Percentiles rank a stretch among this genome's conserved stretches.
Conservation (phyloP, 1,140 invertebrate species). For the Heliconius melpomene region DNA sequence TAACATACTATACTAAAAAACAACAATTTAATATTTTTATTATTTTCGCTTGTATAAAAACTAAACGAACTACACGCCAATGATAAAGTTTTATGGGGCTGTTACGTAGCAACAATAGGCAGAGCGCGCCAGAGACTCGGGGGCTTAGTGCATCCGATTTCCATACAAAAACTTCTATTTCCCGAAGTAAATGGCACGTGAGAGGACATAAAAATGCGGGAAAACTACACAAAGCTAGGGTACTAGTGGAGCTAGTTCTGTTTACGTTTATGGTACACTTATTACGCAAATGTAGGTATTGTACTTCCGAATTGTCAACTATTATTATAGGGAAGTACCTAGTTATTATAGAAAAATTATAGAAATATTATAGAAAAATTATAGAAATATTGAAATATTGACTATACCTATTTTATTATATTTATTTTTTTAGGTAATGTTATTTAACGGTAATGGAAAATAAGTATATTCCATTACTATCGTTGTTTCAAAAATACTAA, state of each 20-base stretch:
- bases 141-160: constrained; percentile 74
- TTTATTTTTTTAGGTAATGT: no score
- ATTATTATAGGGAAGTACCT: neutral
- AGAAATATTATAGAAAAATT: neutral
- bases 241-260: constrained; percentile 29
- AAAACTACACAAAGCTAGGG: constrained; percentile 62
- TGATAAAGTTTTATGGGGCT: constrained; percentile 74
- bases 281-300: constrained; percentile 26
- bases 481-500: no score
- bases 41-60: constrained; percentile 40
- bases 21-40: neutral
- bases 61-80: constrained; percentile 49
- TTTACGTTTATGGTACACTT: constrained; percentile 39
- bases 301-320: constrained; percentile 20
- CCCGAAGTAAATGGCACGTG: constrained; percentile 74
- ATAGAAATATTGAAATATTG: neutral
- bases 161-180: constrained; percentile 77
- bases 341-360: neutral
- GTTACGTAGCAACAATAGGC: constrained; percentile 74
- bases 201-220: constrained; percentile 76
- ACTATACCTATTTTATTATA: no score
- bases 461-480: no score
- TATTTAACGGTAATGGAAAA: no score
- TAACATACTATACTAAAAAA: neutral
- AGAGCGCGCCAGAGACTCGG: constrained; percentile 54